A percentile compares a stretch with the other conserved stretches of the same genome.
These are phyloP conservation scores for Botia almorhae DNA, from an alignment of 2,797 vertebrate species.

Conservation along the genomic window DNA sequence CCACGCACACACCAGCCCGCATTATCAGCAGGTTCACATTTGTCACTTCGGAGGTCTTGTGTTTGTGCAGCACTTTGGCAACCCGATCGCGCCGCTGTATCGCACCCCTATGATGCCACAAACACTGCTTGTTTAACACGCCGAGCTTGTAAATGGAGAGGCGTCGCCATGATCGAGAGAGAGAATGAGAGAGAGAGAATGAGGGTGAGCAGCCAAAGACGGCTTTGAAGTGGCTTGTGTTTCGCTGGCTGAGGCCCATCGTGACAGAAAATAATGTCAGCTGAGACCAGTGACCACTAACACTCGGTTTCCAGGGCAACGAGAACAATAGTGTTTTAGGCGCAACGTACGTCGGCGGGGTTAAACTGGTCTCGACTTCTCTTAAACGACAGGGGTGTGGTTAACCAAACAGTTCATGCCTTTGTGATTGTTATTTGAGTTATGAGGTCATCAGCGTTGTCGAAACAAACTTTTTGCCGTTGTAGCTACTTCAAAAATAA, in stretches of 20 bases:
- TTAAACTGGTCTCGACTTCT: slow-evolving; percentile 2
- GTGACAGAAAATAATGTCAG: slow-evolving; percentile 7
- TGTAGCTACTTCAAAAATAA: neutral
- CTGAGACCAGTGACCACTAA: slow-evolving; percentile 16
- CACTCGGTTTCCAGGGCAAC: slow-evolving; percentile 8
- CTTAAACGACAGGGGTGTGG: slow-evolving; percentile 2
- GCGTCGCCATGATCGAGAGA: slow-evolving; percentile 1
- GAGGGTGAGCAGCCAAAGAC: slow-evolving; percentile 21
- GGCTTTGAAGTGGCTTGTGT: slow-evolving; percentile 41
- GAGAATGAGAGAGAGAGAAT: neutral
- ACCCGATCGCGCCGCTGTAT: slow-evolving; percentile 47
- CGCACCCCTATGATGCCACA: slow-evolving; percentile 57
- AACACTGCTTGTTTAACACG: slow-evolving; percentile 54
- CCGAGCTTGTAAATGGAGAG: slow-evolving; percentile 52
- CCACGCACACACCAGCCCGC: slow-evolving; percentile 57
- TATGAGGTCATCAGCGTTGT: slow-evolving; percentile 29
- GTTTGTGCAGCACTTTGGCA: slow-evolving; percentile 70
- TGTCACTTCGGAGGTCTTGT: slow-evolving; percentile 69
- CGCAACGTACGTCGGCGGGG: neutral
- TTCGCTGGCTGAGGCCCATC: slow-evolving; percentile 29
- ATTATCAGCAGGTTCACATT: slow-evolving; percentile 73
- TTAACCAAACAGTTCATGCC: slow-evolving; percentile 20
- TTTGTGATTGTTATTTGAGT: slow-evolving; percentile 4
- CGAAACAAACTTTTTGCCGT: slow-evolving; percentile 27
- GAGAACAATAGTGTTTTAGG: slow-evolving; percentile 17